A percentile compares a stretch with the other conserved stretches of the same genome.
These are phyloP conservation scores for Hirtodrosophila confusa DNA, from an alignment of 2,888 invertebrate genomes.

Conservation along the genomic window DNA sequence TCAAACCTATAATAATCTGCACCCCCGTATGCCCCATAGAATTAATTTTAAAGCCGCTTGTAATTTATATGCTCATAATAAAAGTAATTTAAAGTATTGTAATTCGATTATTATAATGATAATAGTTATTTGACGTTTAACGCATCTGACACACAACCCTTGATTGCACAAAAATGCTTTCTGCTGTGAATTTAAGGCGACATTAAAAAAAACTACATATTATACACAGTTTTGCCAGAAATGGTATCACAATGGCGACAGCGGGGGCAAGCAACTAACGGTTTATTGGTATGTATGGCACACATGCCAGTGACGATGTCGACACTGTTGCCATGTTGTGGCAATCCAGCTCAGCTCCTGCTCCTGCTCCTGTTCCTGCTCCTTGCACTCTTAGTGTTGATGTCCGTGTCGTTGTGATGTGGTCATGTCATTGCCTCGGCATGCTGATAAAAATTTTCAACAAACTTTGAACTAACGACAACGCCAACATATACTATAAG, in stretches of 20 bases:
- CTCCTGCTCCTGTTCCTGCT: slow-evolving; percentile 6
- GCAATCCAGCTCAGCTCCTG: slow-evolving; percentile 28
- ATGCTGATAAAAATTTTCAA: slow-evolving; percentile 74
- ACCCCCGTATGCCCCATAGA: too few species aligned
- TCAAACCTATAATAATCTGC: too few species aligned
- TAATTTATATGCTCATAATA: too few species aligned
- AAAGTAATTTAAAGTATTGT: too few species aligned
- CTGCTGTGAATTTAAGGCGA: slow-evolving; percentile 13
- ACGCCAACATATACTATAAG: slow-evolving; percentile 24
- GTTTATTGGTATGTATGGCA: slow-evolving; percentile 74
- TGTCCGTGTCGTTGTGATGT: slow-evolving; percentile 65
- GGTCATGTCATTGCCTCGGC: slow-evolving; percentile 78
- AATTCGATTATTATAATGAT: too few species aligned
- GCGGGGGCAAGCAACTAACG: slow-evolving; percentile 59
- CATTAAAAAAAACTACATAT: slow-evolving; percentile 6
- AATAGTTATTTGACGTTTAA: too few species aligned
- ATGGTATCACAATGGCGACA: slow-evolving; percentile 31
- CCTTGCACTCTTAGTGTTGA: slow-evolving; percentile 19
- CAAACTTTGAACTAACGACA: slow-evolving; percentile 78
- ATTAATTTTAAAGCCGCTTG: too few species aligned
- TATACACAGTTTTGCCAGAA: slow-evolving; percentile 15
- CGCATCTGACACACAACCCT: too few species aligned
- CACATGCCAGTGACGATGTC: slow-evolving; percentile 63
- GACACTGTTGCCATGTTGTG: slow-evolving; percentile 61
- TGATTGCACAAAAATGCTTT: neutral